Evolutionary conservation across 2,888 invertebrate genomes (phyloP).

Genomic region (Chymomyza caudatula): DNA sequence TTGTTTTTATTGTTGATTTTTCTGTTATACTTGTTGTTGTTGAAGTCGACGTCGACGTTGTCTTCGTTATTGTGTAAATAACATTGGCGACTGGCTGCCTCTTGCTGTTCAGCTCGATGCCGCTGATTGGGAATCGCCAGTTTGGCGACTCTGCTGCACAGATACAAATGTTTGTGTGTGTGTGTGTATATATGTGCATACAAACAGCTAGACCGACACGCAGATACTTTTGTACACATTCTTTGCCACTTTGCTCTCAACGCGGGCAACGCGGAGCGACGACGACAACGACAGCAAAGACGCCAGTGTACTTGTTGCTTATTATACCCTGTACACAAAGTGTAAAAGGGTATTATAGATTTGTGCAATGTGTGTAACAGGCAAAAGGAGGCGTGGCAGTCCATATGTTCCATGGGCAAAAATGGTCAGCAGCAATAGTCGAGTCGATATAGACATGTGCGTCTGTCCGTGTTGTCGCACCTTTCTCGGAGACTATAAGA

Average conservation of each 20-base stretch:
- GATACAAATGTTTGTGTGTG: neutral
- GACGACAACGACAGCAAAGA: constrained; percentile 10
- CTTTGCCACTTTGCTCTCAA: constrained; percentile 4
- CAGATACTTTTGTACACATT: constrained; percentile 42
- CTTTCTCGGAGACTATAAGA: too few species aligned
- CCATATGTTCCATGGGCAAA: too few species aligned
- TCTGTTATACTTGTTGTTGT: constrained; percentile 18
- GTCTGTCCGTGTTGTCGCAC: too few species aligned
- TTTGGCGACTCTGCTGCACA: constrained; percentile 59
- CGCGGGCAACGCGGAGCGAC: neutral
- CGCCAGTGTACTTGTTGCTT: constrained; percentile 40
- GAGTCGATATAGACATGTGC: too few species aligned
- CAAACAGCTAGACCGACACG: constrained; percentile 15
- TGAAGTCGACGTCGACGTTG: neutral
- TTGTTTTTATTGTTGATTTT: constrained; percentile 6
- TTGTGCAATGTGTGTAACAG: too few species aligned
- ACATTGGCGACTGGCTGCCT: constrained; percentile 27
- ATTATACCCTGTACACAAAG: too few species aligned
- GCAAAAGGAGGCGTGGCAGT: too few species aligned
- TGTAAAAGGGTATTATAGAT: too few species aligned
- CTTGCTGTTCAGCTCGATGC: constrained; percentile 13
- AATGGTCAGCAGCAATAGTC: too few species aligned
- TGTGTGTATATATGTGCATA: neutral
- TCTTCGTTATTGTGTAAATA: constrained; percentile 31
- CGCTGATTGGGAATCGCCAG: constrained; percentile 73